A percentile compares a stretch with the other conserved stretches of the same genome.
These are phyloP conservation scores for Cygnus buccinator DNA, from an alignment of 2,113 vertebrate species.

Conservation along the genomic window DNA sequence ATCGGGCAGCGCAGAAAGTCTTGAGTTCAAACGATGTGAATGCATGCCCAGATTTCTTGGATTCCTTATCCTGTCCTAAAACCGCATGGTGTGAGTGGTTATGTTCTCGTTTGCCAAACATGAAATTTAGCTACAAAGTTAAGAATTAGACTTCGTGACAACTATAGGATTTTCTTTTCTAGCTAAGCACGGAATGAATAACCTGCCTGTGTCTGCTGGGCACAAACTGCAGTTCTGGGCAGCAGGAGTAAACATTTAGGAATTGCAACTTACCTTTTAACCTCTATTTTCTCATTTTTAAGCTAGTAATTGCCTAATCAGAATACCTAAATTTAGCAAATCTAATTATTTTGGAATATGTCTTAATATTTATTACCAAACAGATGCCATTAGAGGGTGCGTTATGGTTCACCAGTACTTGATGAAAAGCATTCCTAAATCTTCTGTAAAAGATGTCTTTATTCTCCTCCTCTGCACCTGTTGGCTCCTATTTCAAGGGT, in stretches of 20 bases:
- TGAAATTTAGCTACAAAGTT: constrained; percentile 59
- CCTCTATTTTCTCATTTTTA: not conserved
- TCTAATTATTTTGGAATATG: not conserved
- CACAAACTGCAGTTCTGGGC: not conserved
- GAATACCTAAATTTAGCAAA: constrained; percentile 4
- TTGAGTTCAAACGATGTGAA: not conserved
- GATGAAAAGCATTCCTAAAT: not conserved
- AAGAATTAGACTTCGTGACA: constrained; percentile 53
- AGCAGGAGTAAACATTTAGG: not conserved
- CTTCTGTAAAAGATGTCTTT: not conserved
- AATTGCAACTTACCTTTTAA: not conserved
- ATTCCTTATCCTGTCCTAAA: constrained; percentile 25
- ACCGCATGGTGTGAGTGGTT: constrained; percentile 57
- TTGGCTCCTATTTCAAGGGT: constrained; percentile 24
- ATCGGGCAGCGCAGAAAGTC: not conserved
- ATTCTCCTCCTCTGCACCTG: constrained; percentile 44
- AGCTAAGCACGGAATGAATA: not conserved
- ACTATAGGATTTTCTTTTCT: constrained; percentile 7
- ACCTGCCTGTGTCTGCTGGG: not conserved
- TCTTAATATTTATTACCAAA: constrained; percentile 37
- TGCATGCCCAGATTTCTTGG: constrained; percentile 48
- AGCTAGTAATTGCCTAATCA: not conserved
- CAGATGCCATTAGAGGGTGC: constrained; percentile 1
- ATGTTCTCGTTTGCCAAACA: constrained; percentile 64
- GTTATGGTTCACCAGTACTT: not conserved